Evolutionary conservation across 2,888 invertebrate species (phyloP).

Genomic region (Liodrosophila aerea): DNA sequence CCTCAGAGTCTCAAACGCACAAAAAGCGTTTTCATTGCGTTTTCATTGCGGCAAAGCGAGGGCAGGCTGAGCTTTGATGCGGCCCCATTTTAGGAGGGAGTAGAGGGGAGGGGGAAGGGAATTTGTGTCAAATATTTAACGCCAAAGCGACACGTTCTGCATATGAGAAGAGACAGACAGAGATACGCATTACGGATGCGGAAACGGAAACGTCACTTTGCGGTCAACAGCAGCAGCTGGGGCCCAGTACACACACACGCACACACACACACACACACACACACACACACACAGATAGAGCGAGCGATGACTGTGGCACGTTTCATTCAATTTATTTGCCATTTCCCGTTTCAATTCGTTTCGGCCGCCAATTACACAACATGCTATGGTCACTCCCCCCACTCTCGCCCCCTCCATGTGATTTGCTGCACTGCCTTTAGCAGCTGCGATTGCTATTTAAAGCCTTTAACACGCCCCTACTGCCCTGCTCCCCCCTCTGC

Average conservation of each 20-base stretch:
- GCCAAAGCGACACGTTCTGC: slow-evolving; percentile 10
- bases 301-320: slow-evolving; percentile 44
- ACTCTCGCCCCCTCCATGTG: too few species aligned
- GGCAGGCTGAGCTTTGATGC: neutral
- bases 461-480: neutral
- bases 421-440: too few species aligned
- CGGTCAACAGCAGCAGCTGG: slow-evolving; percentile 63
- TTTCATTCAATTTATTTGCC: slow-evolving; percentile 75
- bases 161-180: slow-evolving; percentile 7
- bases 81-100: too few species aligned
- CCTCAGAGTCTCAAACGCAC: neutral
- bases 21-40: slow-evolving; percentile 34
- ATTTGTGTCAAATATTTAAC: slow-evolving; percentile 53
- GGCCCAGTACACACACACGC: slow-evolving; percentile 4
- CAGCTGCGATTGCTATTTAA: too few species aligned
- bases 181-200: slow-evolving; percentile 54
- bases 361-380: slow-evolving; percentile 72
- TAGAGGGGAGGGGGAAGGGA: too few species aligned
- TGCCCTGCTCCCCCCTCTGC: too few species aligned
- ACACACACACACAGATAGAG: too few species aligned
- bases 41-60: slow-evolving; percentile 26
- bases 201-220: slow-evolving; percentile 74
- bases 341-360: slow-evolving; percentile 77
- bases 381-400: neutral
- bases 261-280: too few species aligned